These are phyloP conservation scores for Monopterus albus DNA, from an alignment of 2,113 vertebrate genomes.

Conservation along the genomic window DNA sequence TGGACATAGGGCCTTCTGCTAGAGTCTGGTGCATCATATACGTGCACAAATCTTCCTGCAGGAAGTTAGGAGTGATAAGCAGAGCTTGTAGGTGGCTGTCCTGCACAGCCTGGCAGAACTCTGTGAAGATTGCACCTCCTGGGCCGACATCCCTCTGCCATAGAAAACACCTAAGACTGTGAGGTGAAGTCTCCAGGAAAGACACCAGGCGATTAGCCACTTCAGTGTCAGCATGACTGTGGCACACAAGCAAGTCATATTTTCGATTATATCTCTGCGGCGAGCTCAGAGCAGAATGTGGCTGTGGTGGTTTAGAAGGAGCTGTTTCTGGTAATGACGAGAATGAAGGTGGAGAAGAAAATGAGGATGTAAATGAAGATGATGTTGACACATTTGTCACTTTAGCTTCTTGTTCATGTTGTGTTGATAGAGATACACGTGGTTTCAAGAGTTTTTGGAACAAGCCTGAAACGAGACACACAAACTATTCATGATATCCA, in stretches of 20 bases:
- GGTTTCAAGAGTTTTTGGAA: constrained; percentile 60
- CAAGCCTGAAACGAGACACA: constrained; percentile 61
- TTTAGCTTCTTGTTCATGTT: constrained; percentile 13
- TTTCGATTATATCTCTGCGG: constrained; percentile 79
- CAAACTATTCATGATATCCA: background rate
- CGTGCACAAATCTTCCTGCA: constrained; percentile 87
- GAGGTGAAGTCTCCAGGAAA: constrained; percentile 82
- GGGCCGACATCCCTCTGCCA: constrained; percentile 81
- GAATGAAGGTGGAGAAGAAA: background rate
- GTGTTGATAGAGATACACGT: constrained; percentile 18
- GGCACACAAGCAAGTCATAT: constrained; percentile 89
- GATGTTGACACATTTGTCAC: background rate
- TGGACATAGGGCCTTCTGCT: constrained; percentile 81
- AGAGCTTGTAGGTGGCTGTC: constrained; percentile 88
- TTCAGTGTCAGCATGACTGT: constrained; percentile 81
- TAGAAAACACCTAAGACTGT: constrained; percentile 87
- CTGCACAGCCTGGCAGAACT: constrained; percentile 84
- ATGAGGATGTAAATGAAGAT: background rate
- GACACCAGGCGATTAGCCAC: constrained; percentile 83
- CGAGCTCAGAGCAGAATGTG: constrained; percentile 31
- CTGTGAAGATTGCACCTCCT: constrained; percentile 81
- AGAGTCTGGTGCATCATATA: constrained; percentile 92
- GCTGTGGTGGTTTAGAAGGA: background rate
- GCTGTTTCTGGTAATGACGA: background rate
- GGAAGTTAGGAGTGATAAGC: constrained; percentile 86